Base-by-base conservation (phyloP, 2,888 invertebrate species). In the Balanococcus diminutus region DNA sequence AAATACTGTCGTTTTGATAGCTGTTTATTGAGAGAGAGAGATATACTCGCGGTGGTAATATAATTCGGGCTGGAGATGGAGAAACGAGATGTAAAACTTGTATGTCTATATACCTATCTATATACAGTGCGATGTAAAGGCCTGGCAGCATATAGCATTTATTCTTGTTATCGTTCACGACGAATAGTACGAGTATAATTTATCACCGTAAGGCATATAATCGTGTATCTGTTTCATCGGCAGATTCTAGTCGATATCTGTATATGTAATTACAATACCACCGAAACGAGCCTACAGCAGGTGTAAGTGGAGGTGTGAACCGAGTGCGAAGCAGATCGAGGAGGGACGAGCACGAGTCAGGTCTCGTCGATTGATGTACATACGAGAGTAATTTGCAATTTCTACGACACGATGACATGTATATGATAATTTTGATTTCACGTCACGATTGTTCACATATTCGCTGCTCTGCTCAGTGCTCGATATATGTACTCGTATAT, bases 351-450 rank as follows among this genome's bases (percentile, higher is more conserved):
- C 4, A 1, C 6, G 22, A 1, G 8, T 56, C 22, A n/a, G n/a
- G 22, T 56, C 8, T 56, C 22, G 56, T 56, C 56, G 56, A 56
- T 22, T 56, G 67, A 67, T 67, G 28, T 28, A 56, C 46, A 14
- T 56, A 56, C 19, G 42, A 9, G 22, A 22, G 56, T 56, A 56
- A 56, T 56, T 56, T 56, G 22, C 56, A 79, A 19, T 79, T 36
- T 36, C 36, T 16, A 67, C 14, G 28, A 79, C 75, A 79, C 36
- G 75, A 32, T 32, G 75, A 67, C 67, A 67, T 67, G 28, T 67
- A 28, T 67, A 67, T 25, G 67, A 67, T 67, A 67, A 79, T 79
- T 79, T 79, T 79, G 75, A 79, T 79, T 79, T 79, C 75, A 79
- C 36, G 75, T 79, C 75, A 79, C 75, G 75, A 79, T 79, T 36